phyloP scores from a whole-genome alignment of 2,888 invertebrate genomes.

The Cerastoderma edule region DNA sequence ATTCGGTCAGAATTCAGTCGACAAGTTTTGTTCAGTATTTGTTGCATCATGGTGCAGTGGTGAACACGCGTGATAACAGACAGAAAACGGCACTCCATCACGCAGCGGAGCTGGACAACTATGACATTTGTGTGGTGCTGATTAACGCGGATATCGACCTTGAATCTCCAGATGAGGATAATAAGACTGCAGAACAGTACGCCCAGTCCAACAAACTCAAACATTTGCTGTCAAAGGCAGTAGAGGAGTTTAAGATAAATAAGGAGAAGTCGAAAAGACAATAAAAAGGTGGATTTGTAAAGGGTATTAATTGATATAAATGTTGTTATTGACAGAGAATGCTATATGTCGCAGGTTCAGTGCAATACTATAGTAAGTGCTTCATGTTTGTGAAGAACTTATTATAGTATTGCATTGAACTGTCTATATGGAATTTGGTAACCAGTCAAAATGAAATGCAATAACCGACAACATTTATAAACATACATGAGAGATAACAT shows the following conservation, averaged over 20 bases:
- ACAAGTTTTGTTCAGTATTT: constrained; percentile 65
- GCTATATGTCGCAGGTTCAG: too few species aligned
- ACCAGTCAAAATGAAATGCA: too few species aligned
- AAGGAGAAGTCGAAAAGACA: background rate
- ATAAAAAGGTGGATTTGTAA: background rate
- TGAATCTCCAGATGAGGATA: constrained; percentile 66
- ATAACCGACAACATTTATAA: too few species aligned
- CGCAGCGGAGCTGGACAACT: constrained; percentile 63
- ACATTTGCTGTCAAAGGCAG: constrained; percentile 22
- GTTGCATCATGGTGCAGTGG: constrained; percentile 65
- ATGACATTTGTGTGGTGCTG: constrained; percentile 60
- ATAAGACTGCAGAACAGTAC: constrained; percentile 66
- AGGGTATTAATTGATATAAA: background rate
- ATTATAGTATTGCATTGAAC: too few species aligned
- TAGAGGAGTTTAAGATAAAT: constrained; percentile 3
- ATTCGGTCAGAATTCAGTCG: constrained; percentile 63
- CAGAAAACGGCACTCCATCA: constrained; percentile 74
- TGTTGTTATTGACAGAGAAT: too few species aligned
- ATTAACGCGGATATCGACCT: constrained; percentile 66
- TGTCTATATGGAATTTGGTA: too few species aligned
- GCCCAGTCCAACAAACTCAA: constrained; percentile 42
- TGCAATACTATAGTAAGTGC: too few species aligned
- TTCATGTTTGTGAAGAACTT: too few species aligned
- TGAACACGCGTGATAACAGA: constrained; percentile 70
- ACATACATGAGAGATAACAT: too few species aligned